These are phyloP conservation scores for Lepidocyrtinus sp. DNA, from an alignment of 2,888 invertebrate genomes.

Conservation along the genomic window DNA sequence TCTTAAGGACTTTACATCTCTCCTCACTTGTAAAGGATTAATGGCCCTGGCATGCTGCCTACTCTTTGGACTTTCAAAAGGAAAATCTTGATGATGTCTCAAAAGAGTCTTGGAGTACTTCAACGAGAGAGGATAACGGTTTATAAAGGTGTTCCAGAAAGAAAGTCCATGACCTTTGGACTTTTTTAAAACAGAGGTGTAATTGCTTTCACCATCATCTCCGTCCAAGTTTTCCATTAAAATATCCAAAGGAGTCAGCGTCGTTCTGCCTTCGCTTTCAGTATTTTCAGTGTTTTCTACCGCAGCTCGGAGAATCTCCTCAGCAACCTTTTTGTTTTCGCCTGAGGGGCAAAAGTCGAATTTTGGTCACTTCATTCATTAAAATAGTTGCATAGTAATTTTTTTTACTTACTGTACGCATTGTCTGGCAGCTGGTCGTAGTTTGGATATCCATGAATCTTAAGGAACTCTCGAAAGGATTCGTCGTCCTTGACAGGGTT, in stretches of 20 bases:
- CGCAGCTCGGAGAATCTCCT: background rate
- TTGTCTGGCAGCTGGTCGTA: constrained; percentile 22
- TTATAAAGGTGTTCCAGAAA: constrained; percentile 35
- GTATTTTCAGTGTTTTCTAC: no score
- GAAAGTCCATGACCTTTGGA: background rate
- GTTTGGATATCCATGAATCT: constrained; percentile 37
- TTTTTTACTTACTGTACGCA: background rate
- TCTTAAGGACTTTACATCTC: constrained; percentile 21
- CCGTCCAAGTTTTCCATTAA: constrained; percentile 7
- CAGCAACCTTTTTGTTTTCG: background rate
- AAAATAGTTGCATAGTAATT: background rate
- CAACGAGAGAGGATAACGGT: constrained; percentile 21
- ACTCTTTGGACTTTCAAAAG: constrained; percentile 18
- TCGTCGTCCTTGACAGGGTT: constrained; percentile 28
- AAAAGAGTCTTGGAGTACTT: constrained; percentile 1
- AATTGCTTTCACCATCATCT: no score
- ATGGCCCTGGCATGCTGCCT: background rate
- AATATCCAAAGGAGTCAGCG: background rate
- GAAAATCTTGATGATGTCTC: background rate
- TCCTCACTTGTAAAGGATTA: background rate
- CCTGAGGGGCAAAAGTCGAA: background rate
- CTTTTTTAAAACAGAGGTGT: background rate
- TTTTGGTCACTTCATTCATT: background rate
- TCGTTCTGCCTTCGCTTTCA: background rate
- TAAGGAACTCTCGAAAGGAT: constrained; percentile 34